Conservation (phyloP, 1,140 invertebrate genomes). For the Nixonia krombeini region DNA sequence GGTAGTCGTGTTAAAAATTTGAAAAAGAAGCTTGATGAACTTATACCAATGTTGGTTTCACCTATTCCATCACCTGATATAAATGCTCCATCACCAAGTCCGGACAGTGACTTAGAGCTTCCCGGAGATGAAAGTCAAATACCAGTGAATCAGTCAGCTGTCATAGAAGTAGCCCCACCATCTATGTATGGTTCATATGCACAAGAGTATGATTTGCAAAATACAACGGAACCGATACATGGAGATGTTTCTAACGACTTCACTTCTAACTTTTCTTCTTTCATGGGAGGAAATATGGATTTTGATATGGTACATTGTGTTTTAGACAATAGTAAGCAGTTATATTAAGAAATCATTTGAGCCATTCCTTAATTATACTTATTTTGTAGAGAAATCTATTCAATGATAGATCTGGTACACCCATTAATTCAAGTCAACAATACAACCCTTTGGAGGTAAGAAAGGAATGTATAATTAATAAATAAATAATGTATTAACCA, state of each 20-base stretch:
- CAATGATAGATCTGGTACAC: constrained; percentile 58
- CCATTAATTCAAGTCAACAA: constrained; percentile 51
- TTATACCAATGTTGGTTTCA: constrained; percentile 76
- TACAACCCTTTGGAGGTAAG: constrained; percentile 65
- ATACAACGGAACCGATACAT: constrained; percentile 55
- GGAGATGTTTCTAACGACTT: constrained; percentile 58
- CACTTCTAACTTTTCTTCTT: constrained; percentile 66
- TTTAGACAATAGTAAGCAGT: too few relatives aligned
- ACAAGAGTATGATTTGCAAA: constrained; percentile 65
- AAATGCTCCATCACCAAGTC: constrained; percentile 88
- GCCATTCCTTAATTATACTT: constrained; percentile 13
- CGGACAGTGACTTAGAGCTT: constrained; percentile 83
- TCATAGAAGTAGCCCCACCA: constrained; percentile 64
- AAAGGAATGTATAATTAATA: constrained; percentile 8
- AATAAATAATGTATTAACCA: not conserved
- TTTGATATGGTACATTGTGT: constrained; percentile 63
- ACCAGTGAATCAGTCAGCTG: constrained; percentile 54
- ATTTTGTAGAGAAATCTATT: constrained; percentile 65
- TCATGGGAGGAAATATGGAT: constrained; percentile 69
- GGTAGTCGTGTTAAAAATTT: constrained; percentile 87
- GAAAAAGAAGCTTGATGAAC: constrained; percentile 87
- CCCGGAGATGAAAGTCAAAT: constrained; percentile 71
- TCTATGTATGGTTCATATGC: constrained; percentile 66
- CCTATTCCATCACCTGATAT: constrained; percentile 83
- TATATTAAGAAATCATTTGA: too few relatives aligned